Evolutionary conservation across 1,140 invertebrate genomes (phyloP).

Genomic region (Colletes gigas): DNA sequence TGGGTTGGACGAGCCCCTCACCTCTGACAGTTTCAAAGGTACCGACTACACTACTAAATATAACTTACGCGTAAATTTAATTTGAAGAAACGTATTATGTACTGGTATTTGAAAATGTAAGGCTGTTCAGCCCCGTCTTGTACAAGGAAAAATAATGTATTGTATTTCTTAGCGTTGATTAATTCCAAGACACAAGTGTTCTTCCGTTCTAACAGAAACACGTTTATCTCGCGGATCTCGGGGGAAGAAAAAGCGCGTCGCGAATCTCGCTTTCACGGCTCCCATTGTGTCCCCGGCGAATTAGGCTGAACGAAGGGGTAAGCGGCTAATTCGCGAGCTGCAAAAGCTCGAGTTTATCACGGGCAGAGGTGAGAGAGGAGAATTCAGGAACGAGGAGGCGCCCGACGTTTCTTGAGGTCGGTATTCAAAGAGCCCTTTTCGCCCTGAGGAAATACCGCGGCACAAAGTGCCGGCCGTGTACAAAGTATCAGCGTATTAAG

Average conservation of each 20-base stretch:
- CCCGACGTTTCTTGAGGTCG: conserved; percentile 37
- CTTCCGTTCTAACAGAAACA: background rate
- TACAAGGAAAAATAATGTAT: no score
- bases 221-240: no score
- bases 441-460: conserved; percentile 24
- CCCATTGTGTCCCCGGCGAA: conserved; percentile 33
- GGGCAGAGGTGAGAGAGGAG: conserved; percentile 19
- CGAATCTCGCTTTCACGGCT: background rate
- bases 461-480: conserved; percentile 50
- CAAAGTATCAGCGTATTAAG: conserved; percentile 45
- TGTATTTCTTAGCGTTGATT: background rate
- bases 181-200: background rate
- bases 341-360: conserved; percentile 53
- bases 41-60: no score
- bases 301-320: conserved; percentile 48
- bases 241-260: background rate
- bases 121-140: no score
- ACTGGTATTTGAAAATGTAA: no score
- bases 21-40: no score
- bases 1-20: no score
- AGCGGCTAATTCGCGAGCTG: conserved; percentile 36
- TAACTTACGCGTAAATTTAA: no score
- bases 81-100: no score
- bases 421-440: conserved; percentile 56
- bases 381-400: conserved; percentile 17